Evolutionary conservation across 1,140 invertebrate species (phyloP), one percentile per base, ranked within the genome.

Genomic region (Leucophenga varia): DNA sequence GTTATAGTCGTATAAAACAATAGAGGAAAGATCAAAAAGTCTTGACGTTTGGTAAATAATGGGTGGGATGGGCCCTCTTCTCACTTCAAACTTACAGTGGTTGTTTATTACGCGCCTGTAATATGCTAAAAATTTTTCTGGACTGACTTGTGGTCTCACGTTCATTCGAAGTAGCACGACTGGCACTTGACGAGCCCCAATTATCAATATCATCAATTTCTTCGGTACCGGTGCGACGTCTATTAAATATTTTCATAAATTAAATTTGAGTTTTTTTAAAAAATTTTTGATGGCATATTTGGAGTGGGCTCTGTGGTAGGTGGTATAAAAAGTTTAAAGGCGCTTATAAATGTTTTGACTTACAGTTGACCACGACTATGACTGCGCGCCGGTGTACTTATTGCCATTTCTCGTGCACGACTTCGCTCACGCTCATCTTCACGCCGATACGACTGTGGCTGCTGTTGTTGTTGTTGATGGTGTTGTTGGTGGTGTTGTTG

Each of bases 151-250:
- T 38, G 43, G 31, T 50, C 16, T 69, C 63, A 31, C 64, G 61
- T 19, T 65, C 65, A 41, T 39, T 55, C 18, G 69, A 72, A 37
- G 64, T 65, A 42, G 59, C 69, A 30, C 68, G 53, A 50, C 69
- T 72, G 18, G 55, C 64, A 37, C 69, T 72, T 39, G 69, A 72
- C 20, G 69, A 72, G 22, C 64, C 64, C 69, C 69, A 72, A 48
- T 69, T 67, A 54, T 72, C 64, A 45, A 72, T 69, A n/a, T 69
- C 64, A 46, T 30, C 22, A 25, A 25, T 25, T 25, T 25, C 22
- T 6, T 52, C 34, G 16, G 49, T 51, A 30, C 44, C 57, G 18
- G 49, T 47, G 36, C 61, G 56, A 9, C 63, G 61, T 37, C 63
- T 67, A 35, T 5, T 44, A 19, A n/a, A n/a, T n/a, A n/a, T n/a